phyloP scores from a whole-genome alignment of 2,797 vertebrate genomes.

The Spondyliosoma cantharus region DNA sequence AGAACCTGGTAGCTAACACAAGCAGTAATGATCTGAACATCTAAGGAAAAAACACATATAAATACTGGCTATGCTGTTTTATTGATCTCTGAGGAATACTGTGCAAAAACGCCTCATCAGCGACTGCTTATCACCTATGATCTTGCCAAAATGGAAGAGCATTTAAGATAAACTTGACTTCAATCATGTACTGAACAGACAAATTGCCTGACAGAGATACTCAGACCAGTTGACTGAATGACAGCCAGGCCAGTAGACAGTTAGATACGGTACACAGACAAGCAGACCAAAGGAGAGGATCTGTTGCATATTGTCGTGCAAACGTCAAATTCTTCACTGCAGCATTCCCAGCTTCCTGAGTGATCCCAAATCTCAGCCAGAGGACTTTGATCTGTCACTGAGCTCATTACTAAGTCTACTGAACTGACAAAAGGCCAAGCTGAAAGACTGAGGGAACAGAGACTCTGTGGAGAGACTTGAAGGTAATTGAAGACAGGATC shows the following conservation, averaged over 20 bases:
- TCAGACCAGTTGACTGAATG: constrained; percentile 14
- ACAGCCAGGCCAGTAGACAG: constrained; percentile 22
- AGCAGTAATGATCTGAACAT: constrained; percentile 45
- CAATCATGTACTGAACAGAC: constrained; percentile 18
- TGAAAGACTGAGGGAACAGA: constrained; percentile 33
- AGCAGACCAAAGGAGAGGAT: constrained; percentile 25
- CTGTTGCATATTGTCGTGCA: constrained; percentile 39
- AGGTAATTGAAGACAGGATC: constrained; percentile 68
- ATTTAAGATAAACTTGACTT: constrained; percentile 31
- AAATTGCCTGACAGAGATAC: constrained; percentile 35
- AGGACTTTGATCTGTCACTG: constrained; percentile 69
- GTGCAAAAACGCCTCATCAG: constrained; percentile 44
- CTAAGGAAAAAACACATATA: constrained; percentile 27
- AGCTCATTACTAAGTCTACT: constrained; percentile 65
- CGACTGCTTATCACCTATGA: constrained; percentile 35
- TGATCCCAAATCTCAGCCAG: constrained; percentile 52
- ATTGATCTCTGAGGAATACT: constrained; percentile 48
- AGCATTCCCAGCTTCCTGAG: constrained; percentile 62
- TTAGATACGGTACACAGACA: constrained; percentile 20
- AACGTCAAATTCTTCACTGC: constrained; percentile 41
- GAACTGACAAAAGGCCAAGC: constrained; percentile 61
- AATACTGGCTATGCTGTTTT: constrained; percentile 34
- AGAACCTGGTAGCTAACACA: constrained; percentile 46
- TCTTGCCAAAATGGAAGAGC: constrained; percentile 30
- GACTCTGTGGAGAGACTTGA: constrained; percentile 39